These are phyloP conservation scores for Lasius fuliginosus DNA, from an alignment of 2,888 invertebrate genomes.

Conservation along the genomic window DNA sequence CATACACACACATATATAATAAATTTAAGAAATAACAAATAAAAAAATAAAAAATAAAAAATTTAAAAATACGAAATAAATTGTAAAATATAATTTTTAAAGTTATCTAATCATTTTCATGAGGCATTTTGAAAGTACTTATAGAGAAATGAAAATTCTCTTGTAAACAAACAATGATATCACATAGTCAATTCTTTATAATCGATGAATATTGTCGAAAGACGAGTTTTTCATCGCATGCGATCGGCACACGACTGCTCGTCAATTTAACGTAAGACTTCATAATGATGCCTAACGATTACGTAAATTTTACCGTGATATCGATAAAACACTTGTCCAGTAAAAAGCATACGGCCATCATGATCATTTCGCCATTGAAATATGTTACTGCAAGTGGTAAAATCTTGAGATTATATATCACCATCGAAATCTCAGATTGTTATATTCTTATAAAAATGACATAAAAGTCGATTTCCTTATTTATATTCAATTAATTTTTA, in stretches of 20 bases:
- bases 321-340: slow-evolving; percentile 27
- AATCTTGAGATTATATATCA: not conserved
- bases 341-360: slow-evolving; percentile 31
- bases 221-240: slow-evolving; percentile 18
- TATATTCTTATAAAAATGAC: not conserved
- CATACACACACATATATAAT: not conserved
- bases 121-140: not conserved
- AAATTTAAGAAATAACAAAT: not conserved
- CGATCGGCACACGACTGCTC: not conserved
- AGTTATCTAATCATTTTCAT: not conserved
- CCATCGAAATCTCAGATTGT: not conserved
- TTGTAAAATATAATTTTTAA: not conserved
- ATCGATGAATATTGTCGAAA: not conserved
- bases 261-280: slow-evolving; percentile 42
- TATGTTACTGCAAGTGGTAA: slow-evolving; percentile 27
- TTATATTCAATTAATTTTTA: not conserved
- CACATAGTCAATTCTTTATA: not conserved
- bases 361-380: slow-evolving; percentile 21
- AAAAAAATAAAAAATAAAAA: no score
- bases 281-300: slow-evolving; percentile 41
- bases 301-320: slow-evolving; percentile 14
- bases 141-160: not conserved
- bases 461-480: not conserved
- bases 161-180: slow-evolving; percentile 2
- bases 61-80: not conserved